These are phyloP conservation scores for Pterophyllum scalare DNA, from an alignment of 2,113 vertebrate genomes.

Conservation along the genomic window DNA sequence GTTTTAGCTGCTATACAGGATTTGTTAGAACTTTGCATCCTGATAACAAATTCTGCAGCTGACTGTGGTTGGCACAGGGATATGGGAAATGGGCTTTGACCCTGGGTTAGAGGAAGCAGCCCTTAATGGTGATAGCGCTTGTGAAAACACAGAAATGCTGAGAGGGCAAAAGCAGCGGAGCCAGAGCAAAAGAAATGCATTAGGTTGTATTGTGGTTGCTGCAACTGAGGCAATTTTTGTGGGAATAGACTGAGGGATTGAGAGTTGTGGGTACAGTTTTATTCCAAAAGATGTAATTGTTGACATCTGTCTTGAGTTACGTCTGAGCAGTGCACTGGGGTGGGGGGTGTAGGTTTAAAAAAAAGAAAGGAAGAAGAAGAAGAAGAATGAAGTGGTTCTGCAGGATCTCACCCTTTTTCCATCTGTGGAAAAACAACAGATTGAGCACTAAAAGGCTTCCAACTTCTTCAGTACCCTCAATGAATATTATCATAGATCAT, in stretches of 20 bases:
- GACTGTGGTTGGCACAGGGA: neutral
- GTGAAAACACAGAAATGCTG: conserved; percentile 74
- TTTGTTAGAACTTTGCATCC: neutral
- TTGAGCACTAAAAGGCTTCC: conserved; percentile 3
- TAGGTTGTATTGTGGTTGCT: conserved; percentile 71
- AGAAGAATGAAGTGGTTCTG: conserved; percentile 7
- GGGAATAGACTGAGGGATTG: conserved; percentile 23
- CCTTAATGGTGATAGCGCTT: conserved; percentile 62
- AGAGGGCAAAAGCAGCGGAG: conserved; percentile 64
- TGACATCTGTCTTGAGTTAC: conserved; percentile 77
- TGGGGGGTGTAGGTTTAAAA: conserved; percentile 27
- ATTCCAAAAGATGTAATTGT: conserved; percentile 62
- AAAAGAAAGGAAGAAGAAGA: neutral
- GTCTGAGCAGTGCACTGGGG: neutral
- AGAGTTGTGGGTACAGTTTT: conserved; percentile 38
- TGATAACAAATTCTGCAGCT: conserved; percentile 16
- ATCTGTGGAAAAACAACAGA: conserved; percentile 50
- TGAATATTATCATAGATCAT: neutral
- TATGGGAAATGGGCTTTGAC: conserved; percentile 55
- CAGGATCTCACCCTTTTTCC: conserved; percentile 30
- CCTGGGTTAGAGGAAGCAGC: conserved; percentile 68
- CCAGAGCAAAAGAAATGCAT: conserved; percentile 56
- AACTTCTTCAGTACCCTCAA: neutral
- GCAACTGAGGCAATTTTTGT: conserved; percentile 51
- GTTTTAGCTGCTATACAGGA: neutral